phyloP scores from a whole-genome alignment of 2,113 vertebrate genomes.

The Thamnaconus septentrionalis region DNA sequence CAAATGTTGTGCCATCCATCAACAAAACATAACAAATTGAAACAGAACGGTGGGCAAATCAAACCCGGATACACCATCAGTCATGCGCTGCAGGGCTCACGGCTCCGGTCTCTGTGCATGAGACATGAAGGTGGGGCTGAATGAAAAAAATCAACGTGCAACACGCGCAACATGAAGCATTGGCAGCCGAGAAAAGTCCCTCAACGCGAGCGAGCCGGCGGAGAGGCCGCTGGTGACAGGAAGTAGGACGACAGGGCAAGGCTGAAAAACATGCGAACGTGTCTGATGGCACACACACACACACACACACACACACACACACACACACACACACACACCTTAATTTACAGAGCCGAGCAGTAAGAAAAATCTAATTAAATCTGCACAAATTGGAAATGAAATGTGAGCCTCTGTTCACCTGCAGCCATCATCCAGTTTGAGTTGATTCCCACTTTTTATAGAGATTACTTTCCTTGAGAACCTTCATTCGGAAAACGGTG shows the following conservation, averaged over 20 bases:
- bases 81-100: constrained; percentile 20
- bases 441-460: neutral
- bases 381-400: constrained; percentile 15
- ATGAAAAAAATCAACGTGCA: too few relatives aligned
- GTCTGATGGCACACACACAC: too few relatives aligned
- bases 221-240: constrained; percentile 8
- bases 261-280: constrained; percentile 15
- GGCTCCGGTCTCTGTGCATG: too few relatives aligned
- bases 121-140: too few relatives aligned
- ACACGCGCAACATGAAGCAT: too few relatives aligned
- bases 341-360: too few relatives aligned
- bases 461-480: too few relatives aligned
- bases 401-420: constrained; percentile 24
- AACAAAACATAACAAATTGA: too few relatives aligned
- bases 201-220: constrained; percentile 5
- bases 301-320: too few relatives aligned
- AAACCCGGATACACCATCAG: constrained; percentile 31
- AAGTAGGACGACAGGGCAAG: constrained; percentile 1
- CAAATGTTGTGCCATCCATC: neutral
- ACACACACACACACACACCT: too few relatives aligned
- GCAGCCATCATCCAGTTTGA: constrained; percentile 19
- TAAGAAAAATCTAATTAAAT: constrained; percentile 36
- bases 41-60: constrained; percentile 28
- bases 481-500: too few relatives aligned
- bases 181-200: too few relatives aligned